Evolutionary conservation across 2,888 invertebrate genomes (phyloP).

Genomic region (Gordius sp.): DNA sequence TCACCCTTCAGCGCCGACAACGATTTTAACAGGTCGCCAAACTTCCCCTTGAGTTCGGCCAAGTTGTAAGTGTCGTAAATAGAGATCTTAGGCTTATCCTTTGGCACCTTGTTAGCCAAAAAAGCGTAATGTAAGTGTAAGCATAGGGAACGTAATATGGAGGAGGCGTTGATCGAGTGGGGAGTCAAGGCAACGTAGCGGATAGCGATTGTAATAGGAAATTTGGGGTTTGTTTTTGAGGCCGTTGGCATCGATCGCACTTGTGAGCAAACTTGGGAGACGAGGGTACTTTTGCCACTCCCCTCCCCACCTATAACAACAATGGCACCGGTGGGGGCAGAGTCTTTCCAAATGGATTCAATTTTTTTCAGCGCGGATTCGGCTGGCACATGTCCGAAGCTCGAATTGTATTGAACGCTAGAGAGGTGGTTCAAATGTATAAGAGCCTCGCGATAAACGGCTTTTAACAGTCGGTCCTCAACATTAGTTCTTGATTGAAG

Average conservation of each 20-base stretch:
- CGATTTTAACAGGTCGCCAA: neutral
- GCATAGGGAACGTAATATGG: neutral
- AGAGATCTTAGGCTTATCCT: neutral
- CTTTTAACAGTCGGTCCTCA: neutral
- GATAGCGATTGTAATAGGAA: neutral
- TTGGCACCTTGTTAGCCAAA: neutral
- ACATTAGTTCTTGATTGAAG: no score
- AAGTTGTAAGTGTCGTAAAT: neutral
- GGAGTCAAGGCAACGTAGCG: neutral
- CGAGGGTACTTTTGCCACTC: neutral
- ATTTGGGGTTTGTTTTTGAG: neutral
- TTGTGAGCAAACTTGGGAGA: neutral
- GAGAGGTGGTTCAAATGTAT: slow-evolving; percentile 10
- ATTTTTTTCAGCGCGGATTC: no score
- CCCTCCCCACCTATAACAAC: neutral
- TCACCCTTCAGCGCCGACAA: neutral
- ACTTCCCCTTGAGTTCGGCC: neutral
- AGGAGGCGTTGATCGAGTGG: neutral
- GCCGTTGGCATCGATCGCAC: neutral
- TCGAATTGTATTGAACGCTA: no score
- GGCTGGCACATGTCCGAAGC: no score
- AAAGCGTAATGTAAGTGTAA: neutral
- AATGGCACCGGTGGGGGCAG: no score
- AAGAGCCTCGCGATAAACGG: neutral
- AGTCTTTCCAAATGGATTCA: no score